A percentile compares a stretch with the other conserved stretches of the same genome.
Conservation (phyloP, 2,797 vertebrate species). For the Amphiprion clarkii region DNA sequence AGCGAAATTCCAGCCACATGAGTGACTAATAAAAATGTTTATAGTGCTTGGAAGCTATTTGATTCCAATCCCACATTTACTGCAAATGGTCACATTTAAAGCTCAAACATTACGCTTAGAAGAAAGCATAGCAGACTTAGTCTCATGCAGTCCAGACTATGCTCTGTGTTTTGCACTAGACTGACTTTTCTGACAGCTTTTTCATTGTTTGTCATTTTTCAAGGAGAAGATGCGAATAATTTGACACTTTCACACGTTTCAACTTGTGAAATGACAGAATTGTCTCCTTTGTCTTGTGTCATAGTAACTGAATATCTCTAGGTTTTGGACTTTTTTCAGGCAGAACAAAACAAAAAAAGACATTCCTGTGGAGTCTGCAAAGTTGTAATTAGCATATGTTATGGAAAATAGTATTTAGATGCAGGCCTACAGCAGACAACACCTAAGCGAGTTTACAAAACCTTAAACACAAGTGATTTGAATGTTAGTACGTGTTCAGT, state of each 20-base stretch:
- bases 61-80: neutral
- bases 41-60: constrained; percentile 11
- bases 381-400: too few species aligned
- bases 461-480: too few species aligned
- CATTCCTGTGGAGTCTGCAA: too few species aligned
- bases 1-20: constrained; percentile 18
- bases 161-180: neutral
- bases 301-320: too few species aligned
- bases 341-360: too few species aligned
- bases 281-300: too few species aligned
- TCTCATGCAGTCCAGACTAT: neutral
- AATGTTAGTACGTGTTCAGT: too few species aligned
- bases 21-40: constrained; percentile 35
- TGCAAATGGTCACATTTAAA: constrained; percentile 13
- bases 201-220: neutral
- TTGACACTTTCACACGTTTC: neutral
- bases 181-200: neutral
- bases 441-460: too few species aligned
- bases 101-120: neutral
- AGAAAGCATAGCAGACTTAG: constrained; percentile 7
- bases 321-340: too few species aligned
- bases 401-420: too few species aligned
- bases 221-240: neutral
- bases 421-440: too few species aligned
- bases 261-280: too few species aligned